A percentile compares a stretch with the other conserved stretches of the same genome.
phyloP scores from a whole-genome alignment of 2,113 vertebrate species.

The Dromas ardeola region DNA sequence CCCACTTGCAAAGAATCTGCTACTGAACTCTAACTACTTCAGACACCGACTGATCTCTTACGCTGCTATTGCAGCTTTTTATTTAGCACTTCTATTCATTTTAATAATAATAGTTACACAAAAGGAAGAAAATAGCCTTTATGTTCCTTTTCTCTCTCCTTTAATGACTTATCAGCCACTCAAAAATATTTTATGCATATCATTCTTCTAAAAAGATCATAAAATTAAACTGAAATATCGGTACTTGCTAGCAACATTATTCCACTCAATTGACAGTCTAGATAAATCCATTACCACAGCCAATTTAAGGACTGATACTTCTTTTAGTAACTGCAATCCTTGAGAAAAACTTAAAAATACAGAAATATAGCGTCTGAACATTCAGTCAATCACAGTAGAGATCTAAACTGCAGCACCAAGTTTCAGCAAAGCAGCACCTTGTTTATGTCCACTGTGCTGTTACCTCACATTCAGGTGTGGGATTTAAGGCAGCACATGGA shows the following conservation, averaged over 20 bases:
- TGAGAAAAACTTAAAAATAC: not conserved
- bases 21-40: conserved; percentile 49
- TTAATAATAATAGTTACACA: conserved; percentile 28
- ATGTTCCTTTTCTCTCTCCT: not conserved
- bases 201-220: conserved; percentile 39
- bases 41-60: conserved; percentile 47
- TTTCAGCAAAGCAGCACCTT: not conserved
- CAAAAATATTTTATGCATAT: conserved; percentile 27
- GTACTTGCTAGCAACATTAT: conserved; percentile 7
- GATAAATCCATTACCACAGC: not conserved
- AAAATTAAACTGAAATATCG: conserved; percentile 24
- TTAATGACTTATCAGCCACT: conserved; percentile 24
- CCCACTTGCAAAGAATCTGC: conserved; percentile 47
- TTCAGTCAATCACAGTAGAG: not conserved
- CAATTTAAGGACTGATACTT: not conserved
- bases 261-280: not conserved
- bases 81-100: conserved; percentile 53
- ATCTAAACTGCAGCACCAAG: not conserved
- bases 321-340: not conserved
- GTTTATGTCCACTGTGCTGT: not conserved
- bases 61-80: conserved; percentile 17
- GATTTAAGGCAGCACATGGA: not conserved
- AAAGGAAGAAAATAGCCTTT: not conserved
- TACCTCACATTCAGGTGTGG: not conserved
- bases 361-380: not conserved